These are phyloP conservation scores for Pegea sp. DNA, from an alignment of 23 tunicate genomes.

Conservation along the genomic window DNA sequence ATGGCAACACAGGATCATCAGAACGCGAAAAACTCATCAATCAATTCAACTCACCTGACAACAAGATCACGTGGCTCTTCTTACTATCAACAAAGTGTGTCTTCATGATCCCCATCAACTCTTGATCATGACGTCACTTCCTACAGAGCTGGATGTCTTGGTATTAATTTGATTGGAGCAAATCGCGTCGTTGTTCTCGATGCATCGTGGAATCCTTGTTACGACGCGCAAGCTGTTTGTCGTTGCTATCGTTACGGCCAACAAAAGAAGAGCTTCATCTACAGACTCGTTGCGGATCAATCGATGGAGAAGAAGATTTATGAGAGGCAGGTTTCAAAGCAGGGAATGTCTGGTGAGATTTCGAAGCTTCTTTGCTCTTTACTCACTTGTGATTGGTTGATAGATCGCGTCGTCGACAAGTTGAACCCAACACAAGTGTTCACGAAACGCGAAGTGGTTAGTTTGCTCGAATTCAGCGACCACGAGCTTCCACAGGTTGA, in stretches of 20 bases:
- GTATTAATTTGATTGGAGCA: conserved; percentile 87
- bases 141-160: conserved; percentile 90
- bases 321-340: conserved; percentile 90
- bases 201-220: conserved; percentile 94
- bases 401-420: conserved; percentile 88
- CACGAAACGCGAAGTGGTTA: conserved; percentile 58
- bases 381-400: neutral
- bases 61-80: conserved; percentile 32
- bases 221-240: conserved; percentile 99
- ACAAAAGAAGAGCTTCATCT: conserved; percentile 59
- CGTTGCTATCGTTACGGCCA: conserved; percentile 91
- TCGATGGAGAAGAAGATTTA: conserved; percentile 90
- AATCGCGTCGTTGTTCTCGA: conserved; percentile 94
- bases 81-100: conserved; percentile 66
- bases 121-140: neutral
- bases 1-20: conserved; percentile 76
- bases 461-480: conserved; percentile 52
- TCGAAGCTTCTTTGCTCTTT: neutral
- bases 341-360: conserved; percentile 87
- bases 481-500: conserved; percentile 39
- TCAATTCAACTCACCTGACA: conserved; percentile 32
- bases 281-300: conserved; percentile 75
- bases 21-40: conserved; percentile 86
- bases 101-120: neutral
- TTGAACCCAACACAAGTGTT: conserved; percentile 66